These are phyloP conservation scores for Melinopterus prodromus DNA, from an alignment of 2,888 invertebrate species.

Conservation along the genomic window DNA sequence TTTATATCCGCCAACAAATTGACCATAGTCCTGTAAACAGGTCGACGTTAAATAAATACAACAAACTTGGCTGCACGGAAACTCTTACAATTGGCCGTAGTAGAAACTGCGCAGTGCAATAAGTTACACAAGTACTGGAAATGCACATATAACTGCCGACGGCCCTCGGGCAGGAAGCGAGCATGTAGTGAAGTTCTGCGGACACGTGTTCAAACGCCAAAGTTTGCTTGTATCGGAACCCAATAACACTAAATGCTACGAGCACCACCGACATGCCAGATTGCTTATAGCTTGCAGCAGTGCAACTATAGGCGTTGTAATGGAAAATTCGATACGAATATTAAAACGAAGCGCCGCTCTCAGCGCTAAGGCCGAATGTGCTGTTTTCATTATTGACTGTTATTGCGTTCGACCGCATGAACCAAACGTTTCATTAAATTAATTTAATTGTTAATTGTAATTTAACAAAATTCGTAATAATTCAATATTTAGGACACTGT, in stretches of 20 bases:
- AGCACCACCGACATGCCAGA: neutral
- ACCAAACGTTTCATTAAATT: no score
- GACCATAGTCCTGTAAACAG: neutral
- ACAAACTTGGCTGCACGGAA: neutral
- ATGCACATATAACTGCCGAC: neutral
- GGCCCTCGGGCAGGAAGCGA: neutral
- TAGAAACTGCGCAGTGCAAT: neutral
- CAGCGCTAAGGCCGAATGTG: neutral
- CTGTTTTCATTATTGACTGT: neutral
- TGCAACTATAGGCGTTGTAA: neutral
- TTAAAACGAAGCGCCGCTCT: neutral
- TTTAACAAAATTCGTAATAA: no score
- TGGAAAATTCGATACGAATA: neutral
- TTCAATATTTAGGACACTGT: no score
- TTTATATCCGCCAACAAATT: neutral
- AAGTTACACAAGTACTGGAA: neutral
- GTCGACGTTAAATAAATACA: constrained; percentile 4
- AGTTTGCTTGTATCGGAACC: constrained; percentile 4
- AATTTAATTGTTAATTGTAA: no score
- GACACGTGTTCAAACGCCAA: constrained; percentile 4
- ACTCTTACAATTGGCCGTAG: neutral
- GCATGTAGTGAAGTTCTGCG: neutral
- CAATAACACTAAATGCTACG: neutral
- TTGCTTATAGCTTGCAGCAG: neutral
- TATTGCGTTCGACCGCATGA: no score